Evolutionary conservation across 92 coral and sea anemone species (phyloP).

Genomic region (Pocillopora meandrina): DNA sequence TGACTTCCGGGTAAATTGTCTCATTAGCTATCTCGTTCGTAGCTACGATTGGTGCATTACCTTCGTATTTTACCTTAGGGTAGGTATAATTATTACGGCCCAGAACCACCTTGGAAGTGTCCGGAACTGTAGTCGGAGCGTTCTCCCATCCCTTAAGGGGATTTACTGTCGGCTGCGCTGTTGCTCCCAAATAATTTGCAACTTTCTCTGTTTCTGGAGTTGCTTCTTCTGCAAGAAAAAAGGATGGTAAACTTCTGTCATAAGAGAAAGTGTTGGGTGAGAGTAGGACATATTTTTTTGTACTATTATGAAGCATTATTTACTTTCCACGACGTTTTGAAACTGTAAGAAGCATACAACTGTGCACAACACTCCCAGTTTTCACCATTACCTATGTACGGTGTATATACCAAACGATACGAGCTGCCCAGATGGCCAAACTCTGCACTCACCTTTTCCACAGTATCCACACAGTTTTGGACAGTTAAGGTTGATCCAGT

Average conservation of each 20-base stretch:
- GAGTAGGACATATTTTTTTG: too few relatives aligned
- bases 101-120: slow-evolving; percentile 57
- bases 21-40: slow-evolving; percentile 34
- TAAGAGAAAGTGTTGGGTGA: background rate
- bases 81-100: slow-evolving; percentile 66
- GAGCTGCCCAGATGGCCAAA: background rate
- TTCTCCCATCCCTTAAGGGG: slow-evolving; percentile 47
- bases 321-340: background rate
- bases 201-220: slow-evolving; percentile 21
- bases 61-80: slow-evolving; percentile 51
- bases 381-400: background rate
- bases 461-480: slow-evolving; percentile 76
- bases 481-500: slow-evolving; percentile 89
- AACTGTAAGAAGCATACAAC: too few relatives aligned
- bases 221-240: slow-evolving; percentile 16
- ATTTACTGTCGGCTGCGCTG: slow-evolving; percentile 56
- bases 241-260: too few relatives aligned
- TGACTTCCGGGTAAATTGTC: slow-evolving; percentile 46
- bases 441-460: slow-evolving; percentile 30
- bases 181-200: slow-evolving; percentile 1
- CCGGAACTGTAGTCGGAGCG: slow-evolving; percentile 70
- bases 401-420: background rate
- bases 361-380: too few relatives aligned
- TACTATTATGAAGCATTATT: background rate
- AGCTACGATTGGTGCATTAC: slow-evolving; percentile 28